These are phyloP conservation scores for Gymnocheta viridis DNA, from an alignment of 2,888 invertebrate species.

Conservation along the genomic window DNA sequence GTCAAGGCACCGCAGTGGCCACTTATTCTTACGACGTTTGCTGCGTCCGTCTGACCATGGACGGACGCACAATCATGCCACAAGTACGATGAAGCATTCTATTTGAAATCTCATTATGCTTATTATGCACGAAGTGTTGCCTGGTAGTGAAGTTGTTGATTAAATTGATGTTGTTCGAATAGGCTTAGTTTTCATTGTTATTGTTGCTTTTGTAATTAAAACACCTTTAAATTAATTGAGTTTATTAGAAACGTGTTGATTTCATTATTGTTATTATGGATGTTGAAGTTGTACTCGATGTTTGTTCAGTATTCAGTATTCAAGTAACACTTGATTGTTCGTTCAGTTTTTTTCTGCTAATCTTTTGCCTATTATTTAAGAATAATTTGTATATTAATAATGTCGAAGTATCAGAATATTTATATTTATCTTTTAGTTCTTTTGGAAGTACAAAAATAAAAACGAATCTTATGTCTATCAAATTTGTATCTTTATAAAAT, in stretches of 20 bases:
- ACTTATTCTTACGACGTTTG: conserved; percentile 42
- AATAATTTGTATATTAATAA: conserved; percentile 25
- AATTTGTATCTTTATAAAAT: too few species aligned
- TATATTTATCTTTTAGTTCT: conserved; percentile 23
- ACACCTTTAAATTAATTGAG: conserved; percentile 65
- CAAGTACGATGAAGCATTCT: neutral
- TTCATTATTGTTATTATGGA: conserved; percentile 41
- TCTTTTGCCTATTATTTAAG: conserved; percentile 55
- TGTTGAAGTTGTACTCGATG: conserved; percentile 10
- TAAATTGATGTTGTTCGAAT: conserved; percentile 29
- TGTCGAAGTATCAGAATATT: too few species aligned
- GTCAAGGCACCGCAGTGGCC: conserved; percentile 43
- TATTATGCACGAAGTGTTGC: conserved; percentile 66
- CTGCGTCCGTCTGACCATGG: neutral
- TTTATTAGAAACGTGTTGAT: conserved; percentile 61
- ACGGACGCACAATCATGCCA: neutral
- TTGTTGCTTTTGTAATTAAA: conserved; percentile 47
- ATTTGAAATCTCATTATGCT: conserved; percentile 40
- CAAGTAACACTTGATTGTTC: conserved; percentile 62
- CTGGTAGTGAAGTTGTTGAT: conserved; percentile 56
- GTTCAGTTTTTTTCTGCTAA: conserved; percentile 42
- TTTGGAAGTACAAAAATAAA: neutral
- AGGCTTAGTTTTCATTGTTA: neutral
- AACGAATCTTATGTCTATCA: too few species aligned
- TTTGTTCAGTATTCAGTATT: conserved; percentile 2